Evolutionary conservation across 2,888 invertebrate genomes (phyloP), one percentile per base, ranked within the genome.

Genomic region (Lasioglossum pauxillum): DNA sequence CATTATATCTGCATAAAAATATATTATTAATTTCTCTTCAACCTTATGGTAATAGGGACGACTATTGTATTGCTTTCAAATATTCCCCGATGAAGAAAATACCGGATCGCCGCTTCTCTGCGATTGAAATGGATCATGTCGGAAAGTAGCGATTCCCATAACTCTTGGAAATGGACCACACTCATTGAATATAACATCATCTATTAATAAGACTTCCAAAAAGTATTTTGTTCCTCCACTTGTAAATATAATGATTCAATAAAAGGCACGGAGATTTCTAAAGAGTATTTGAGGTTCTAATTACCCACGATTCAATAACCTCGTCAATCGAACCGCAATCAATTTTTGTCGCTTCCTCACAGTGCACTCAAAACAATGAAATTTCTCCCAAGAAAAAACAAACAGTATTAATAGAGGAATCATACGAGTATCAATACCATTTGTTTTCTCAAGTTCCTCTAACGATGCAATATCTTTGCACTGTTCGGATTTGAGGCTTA

Each of bases 1-100:
- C 23, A 82, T 78, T 83, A 72, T 49, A 80, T 88, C 71, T 74
- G 49, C 60, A 72, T 80, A 83, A 86, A 85, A 84, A 87, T 90
- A 88, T 86, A 83, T 86, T 87, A 78, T 57, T 23, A 81, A 81
- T 86, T 88, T 84, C 46, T 86, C 49, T 86, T 83, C 67, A 60
- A 81, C n/a, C 69, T 78, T 72, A 73, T 16, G 41, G 57, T 80
- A 31, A 72, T 38, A 76, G 57, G 79, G 27, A 64, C 80, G 79
- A 73, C 69, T 75, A 44, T n/a, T 74, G 12, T 64, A 27, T 80
- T 72, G n/a, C 60, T 71, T 19, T 72, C 44, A 60, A 16, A 64
- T 49, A 83, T 81, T 64, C 27, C n/a, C 27, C 74, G 38, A 76
- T 77, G 12, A 83, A 83, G 77, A 72, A 78, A 53, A 38, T 53